Percentiles rank a stretch among this genome's conserved stretches.
Evolutionary conservation across 1,140 invertebrate genomes (phyloP).

Genomic region (Semibalanus balanoides): DNA sequence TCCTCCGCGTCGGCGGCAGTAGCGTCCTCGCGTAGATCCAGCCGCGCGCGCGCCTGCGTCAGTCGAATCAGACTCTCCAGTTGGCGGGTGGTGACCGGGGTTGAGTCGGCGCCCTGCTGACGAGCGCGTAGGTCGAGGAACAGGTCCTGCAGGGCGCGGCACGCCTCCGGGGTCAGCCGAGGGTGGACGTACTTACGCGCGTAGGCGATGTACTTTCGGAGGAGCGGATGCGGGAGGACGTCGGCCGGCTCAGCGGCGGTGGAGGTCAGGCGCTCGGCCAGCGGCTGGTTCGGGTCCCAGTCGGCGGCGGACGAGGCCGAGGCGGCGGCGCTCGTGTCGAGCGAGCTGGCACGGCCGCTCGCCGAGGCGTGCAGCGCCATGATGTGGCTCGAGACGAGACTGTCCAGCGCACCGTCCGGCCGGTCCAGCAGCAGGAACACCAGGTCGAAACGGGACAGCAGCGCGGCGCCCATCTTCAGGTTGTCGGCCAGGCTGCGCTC

Average conservation of each 20-base stretch:
- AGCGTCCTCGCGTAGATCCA: conserved; percentile 65
- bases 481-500: conserved; percentile 80
- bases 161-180: conserved; percentile 52
- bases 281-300: neutral
- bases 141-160: conserved; percentile 54
- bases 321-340: neutral
- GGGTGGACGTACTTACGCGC: conserved; percentile 77
- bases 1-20: conserved; percentile 66
- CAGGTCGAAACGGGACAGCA: conserved; percentile 85
- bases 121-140: conserved; percentile 61
- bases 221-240: conserved; percentile 51
- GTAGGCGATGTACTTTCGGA: conserved; percentile 84
- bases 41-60: conserved; percentile 66
- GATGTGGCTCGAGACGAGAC: conserved; percentile 62
- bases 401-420: conserved; percentile 61
- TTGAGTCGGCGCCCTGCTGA: conserved; percentile 42
- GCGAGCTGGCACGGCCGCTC: neutral
- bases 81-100: conserved; percentile 67
- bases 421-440: conserved; percentile 80
- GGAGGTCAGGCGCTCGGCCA: conserved; percentile 42
- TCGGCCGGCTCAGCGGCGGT: conserved; percentile 46
- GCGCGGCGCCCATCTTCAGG: conserved; percentile 63
- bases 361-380: conserved; percentile 50
- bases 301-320: neutral
- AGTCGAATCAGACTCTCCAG: conserved; percentile 76